Base-by-base conservation (phyloP, 2,113 vertebrate genomes). In the Scortum barcoo region DNA sequence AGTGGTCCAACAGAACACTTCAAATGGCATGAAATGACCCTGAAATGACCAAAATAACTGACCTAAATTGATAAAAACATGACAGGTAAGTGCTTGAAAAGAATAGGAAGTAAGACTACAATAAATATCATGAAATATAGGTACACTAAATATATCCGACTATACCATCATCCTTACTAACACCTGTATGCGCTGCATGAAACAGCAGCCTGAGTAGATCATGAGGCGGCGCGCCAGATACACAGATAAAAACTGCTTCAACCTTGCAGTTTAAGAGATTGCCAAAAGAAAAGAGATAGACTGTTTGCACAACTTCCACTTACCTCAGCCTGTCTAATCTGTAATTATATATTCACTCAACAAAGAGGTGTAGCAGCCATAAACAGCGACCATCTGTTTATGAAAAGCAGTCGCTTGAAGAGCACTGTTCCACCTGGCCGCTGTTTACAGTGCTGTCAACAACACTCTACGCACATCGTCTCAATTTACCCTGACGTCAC, bases 331-430 rank as follows among this genome's bases (percentile, higher is more conserved):
- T 80, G 68, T 87, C 87, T 89, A 90, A 88, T 91, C 80, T 88
- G 81, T 87, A 93, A 90, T 93, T 93, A 93, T 91, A 91, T 86
- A 78, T 91, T 90, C 89, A 85, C 77, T 88, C 83, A 78, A 90
- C 90, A 91, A 86, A 88, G 79, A 90, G 83, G 82, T 89, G 86
- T 77, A 83, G 74, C 86, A 75, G 84, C 79, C 70, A 84, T 89
- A 90, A 93, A 90, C 81, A 78, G 86, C 38, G 9, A 56, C 93
- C 93, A 93, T 93, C 93, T 94, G 93, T 89, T 93, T 88, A 83
- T 84, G 80, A 85, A 91, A 91, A 83, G 79, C 71, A 80, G 70
- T 79, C 19, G 48, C 65, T 82, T 75, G 86, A 85, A 82, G 71
- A 88, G 70, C 77, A 72, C 56, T 54, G 84, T 86, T 87, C 91